Conservation (phyloP, 2,888 invertebrate species). For the Apotomis betuletana region DNA sequence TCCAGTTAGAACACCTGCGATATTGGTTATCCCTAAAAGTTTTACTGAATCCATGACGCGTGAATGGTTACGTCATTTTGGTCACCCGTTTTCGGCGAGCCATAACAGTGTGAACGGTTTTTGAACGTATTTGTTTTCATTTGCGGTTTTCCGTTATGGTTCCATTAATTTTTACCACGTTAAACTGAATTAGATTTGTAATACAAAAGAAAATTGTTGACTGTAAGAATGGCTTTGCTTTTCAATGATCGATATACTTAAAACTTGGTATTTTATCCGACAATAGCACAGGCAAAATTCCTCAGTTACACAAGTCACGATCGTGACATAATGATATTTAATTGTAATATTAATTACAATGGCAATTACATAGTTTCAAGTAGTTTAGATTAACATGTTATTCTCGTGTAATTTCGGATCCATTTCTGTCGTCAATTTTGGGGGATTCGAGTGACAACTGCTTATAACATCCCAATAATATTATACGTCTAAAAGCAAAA, state of each 20-base stretch:
- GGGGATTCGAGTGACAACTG: too few relatives aligned
- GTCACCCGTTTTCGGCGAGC: conserved; percentile 11
- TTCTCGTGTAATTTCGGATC: too few relatives aligned
- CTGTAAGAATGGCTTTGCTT: neutral
- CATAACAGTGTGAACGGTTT: conserved; percentile 1
- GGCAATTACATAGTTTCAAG: neutral
- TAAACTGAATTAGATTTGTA: neutral
- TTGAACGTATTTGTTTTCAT: conserved; percentile 17
- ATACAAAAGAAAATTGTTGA: neutral
- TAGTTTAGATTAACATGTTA: neutral
- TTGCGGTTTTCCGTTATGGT: conserved; percentile 17
- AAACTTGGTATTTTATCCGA: too few relatives aligned
- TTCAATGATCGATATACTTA: neutral
- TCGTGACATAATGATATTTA: neutral
- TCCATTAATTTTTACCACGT: conserved; percentile 9
- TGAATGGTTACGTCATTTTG: conserved; percentile 5
- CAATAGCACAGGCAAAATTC: too few relatives aligned
- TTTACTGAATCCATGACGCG: conserved; percentile 14
- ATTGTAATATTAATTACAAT: neutral
- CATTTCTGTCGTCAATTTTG: too few relatives aligned
- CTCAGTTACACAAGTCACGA: neutral
- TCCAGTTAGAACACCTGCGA: conserved; percentile 14
- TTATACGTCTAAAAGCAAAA: too few relatives aligned
- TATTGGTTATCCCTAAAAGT: conserved; percentile 24
- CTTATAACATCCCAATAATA: too few relatives aligned